Evolutionary conservation across 2,797 vertebrate genomes (phyloP).

Genomic region (Sebastes oblongus): DNA sequence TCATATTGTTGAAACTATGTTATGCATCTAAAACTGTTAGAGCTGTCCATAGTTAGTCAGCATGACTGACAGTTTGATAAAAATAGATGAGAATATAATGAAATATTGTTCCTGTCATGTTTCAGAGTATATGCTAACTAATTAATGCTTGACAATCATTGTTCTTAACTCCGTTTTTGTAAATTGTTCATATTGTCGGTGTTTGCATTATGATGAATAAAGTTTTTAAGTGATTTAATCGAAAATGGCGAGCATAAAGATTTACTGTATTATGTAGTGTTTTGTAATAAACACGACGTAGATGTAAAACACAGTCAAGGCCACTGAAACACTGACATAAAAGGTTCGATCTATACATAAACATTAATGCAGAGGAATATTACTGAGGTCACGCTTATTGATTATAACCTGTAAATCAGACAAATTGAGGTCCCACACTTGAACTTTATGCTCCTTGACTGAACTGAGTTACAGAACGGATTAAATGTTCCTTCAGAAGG

Average conservation of each 20-base stretch:
- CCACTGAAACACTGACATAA: not conserved
- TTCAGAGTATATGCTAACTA: not conserved
- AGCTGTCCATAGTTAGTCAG: slow-evolving; percentile 14
- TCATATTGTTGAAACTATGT: slow-evolving; percentile 6
- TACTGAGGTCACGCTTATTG: not conserved
- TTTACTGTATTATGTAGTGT: not conserved
- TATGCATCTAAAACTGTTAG: not conserved
- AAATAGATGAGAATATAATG: slow-evolving; percentile 3
- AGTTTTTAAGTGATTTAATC: not conserved
- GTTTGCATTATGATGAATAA: slow-evolving; percentile 48
- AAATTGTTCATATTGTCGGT: slow-evolving; percentile 36
- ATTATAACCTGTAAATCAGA: not conserved
- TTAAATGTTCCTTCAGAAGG: not conserved
- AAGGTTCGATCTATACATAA: not conserved
- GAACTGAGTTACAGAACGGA: not conserved
- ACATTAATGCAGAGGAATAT: not conserved
- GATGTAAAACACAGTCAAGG: not conserved
- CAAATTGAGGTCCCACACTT: not conserved
- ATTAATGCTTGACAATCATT: slow-evolving; percentile 59
- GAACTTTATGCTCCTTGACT: not conserved
- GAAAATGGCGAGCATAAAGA: not conserved
- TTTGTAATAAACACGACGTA: not conserved
- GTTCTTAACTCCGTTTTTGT: slow-evolving; percentile 13
- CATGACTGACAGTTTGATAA: not conserved
- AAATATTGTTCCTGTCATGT: not conserved